Percentiles rank a stretch among this genome's conserved stretches.
These are phyloP conservation scores for Cyphotilapia sp. DNA, from an alignment of 2,113 vertebrate genomes.

Conservation along the genomic window DNA sequence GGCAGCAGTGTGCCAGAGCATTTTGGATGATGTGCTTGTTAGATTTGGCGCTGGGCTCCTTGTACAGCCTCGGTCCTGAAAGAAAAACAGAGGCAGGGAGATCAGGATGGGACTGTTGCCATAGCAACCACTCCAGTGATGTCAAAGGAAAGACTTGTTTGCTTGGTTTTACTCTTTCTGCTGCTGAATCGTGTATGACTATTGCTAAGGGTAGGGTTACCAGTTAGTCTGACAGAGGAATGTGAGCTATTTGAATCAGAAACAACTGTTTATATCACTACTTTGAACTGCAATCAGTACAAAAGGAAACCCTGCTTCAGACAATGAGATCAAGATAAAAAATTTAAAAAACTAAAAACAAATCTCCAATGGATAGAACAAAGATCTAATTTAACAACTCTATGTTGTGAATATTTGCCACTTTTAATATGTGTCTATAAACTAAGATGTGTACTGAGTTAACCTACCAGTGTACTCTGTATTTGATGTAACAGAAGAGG, in stretches of 20 bases:
- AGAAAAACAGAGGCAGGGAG: not conserved
- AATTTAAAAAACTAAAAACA: fast-evolving
- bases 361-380: not conserved
- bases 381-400: not conserved
- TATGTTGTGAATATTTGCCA: not conserved
- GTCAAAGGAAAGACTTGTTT: not conserved
- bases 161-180: not conserved
- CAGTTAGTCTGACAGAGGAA: not conserved
- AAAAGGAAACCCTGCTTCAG: not conserved
- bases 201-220: not conserved
- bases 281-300: not conserved
- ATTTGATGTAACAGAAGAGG: constrained; percentile 92
- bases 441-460: not conserved
- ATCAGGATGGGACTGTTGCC: not conserved
- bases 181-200: constrained; percentile 19
- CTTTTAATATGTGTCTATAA: not conserved
- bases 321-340: not conserved
- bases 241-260: not conserved
- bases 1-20: constrained; percentile 91
- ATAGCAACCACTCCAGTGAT: constrained; percentile 12
- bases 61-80: constrained; percentile 94
- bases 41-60: constrained; percentile 97
- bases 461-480: constrained; percentile 90
- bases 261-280: fast-evolving
- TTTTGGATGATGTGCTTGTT: constrained; percentile 99